These are phyloP conservation scores for Syngnathus typhle DNA, from an alignment of 2,113 vertebrate genomes.

Conservation along the genomic window DNA sequence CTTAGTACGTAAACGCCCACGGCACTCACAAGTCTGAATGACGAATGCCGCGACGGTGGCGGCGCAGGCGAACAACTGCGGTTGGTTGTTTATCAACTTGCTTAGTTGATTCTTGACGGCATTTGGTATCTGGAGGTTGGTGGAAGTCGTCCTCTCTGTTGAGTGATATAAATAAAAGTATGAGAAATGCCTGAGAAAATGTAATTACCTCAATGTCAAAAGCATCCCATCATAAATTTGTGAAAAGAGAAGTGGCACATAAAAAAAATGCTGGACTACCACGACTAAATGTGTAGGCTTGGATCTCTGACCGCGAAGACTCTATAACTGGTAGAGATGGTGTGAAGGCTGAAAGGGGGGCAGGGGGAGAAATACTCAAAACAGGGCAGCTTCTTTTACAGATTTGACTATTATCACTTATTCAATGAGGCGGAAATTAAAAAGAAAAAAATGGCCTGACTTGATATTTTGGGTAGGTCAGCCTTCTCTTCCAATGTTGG, in stretches of 20 bases:
- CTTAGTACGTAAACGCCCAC: background rate
- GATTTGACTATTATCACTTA: background rate
- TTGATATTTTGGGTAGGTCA: constrained; percentile 51
- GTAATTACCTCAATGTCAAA: background rate
- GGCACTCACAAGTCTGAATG: constrained; percentile 78
- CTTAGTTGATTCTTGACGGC: constrained; percentile 73
- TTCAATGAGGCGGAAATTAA: too few species aligned
- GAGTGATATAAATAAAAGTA: background rate
- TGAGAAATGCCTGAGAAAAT: background rate
- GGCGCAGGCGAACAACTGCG: constrained; percentile 73
- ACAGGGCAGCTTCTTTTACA: background rate
- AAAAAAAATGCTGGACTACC: constrained; percentile 65
- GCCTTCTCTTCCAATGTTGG: constrained; percentile 12
- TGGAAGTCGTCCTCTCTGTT: constrained; percentile 67
- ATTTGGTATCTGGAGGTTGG: constrained; percentile 67
- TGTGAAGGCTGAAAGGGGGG: constrained; percentile 40
- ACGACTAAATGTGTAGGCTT: constrained; percentile 50
- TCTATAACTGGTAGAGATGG: constrained; percentile 62
- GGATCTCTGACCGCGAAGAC: constrained; percentile 2
- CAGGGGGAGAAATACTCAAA: background rate
- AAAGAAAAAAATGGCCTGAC: constrained; percentile 40
- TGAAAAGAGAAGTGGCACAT: background rate
- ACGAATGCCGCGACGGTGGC: constrained; percentile 85
- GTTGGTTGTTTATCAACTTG: constrained; percentile 67
- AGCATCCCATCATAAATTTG: background rate